Conservation (phyloP, 53 echinoderm and acorn worm species). For the Zoroaster sp. region DNA sequence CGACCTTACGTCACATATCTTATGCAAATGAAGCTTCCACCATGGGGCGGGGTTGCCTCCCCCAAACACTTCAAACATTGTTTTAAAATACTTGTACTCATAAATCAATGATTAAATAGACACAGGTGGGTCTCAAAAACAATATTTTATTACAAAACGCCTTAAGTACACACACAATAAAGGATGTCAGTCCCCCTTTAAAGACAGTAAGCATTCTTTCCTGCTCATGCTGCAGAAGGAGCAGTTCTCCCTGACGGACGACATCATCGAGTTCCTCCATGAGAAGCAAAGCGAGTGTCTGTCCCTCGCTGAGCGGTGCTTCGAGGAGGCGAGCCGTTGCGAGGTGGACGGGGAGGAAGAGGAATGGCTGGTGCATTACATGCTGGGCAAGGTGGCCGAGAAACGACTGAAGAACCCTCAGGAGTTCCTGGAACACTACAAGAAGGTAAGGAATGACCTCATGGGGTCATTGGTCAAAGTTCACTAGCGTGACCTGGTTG, state of each 20-base stretch:
- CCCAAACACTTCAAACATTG: too few species aligned
- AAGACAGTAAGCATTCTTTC: not conserved
- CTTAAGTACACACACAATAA: too few species aligned
- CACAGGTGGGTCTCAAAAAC: too few species aligned
- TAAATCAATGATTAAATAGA: too few species aligned
- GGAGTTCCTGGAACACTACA: slow-evolving; percentile 77
- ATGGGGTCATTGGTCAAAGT: not conserved
- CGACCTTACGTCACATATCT: too few species aligned
- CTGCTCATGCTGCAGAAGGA: slow-evolving; percentile 54
- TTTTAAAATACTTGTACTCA: too few species aligned
- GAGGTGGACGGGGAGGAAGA: slow-evolving; percentile 93
- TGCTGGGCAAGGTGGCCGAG: slow-evolving; percentile 97
- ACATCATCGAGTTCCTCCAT: slow-evolving; percentile 60
- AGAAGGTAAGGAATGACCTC: slow-evolving; percentile 52
- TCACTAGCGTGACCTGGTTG: too few species aligned
- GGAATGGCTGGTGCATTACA: slow-evolving; percentile 97
- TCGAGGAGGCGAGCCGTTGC: slow-evolving; percentile 70
- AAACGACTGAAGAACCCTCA: slow-evolving; percentile 60
- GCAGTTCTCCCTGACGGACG: slow-evolving; percentile 72
- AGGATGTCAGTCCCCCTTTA: too few species aligned
- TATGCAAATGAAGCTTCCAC: too few species aligned
- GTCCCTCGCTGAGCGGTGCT: slow-evolving; percentile 78
- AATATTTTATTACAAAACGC: too few species aligned
- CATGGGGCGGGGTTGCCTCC: too few species aligned
- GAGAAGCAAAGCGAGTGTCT: slow-evolving; percentile 78